These are phyloP conservation scores for Tapirus indicus DNA, from an alignment of 2,797 vertebrate genomes.

Conservation along the genomic window DNA sequence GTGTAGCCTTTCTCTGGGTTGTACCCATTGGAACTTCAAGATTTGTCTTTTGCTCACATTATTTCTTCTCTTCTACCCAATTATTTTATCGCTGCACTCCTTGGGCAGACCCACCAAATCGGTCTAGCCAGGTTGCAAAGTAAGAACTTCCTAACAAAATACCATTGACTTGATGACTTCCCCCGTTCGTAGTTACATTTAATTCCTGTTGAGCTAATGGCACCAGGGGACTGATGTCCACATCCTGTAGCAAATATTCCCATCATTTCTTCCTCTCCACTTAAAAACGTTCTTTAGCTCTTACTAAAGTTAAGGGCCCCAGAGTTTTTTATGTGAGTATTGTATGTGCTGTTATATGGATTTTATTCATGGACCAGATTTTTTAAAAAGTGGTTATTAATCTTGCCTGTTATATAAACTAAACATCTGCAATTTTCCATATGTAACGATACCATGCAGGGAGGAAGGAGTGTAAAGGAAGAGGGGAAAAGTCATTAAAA, in stretches of 20 bases:
- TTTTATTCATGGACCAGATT: slow-evolving; percentile 71
- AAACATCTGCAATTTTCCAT: slow-evolving; percentile 74
- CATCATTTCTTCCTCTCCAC: slow-evolving; percentile 64
- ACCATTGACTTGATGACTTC: slow-evolving; percentile 68
- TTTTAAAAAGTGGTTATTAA: slow-evolving; percentile 71
- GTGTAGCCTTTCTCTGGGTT: neutral
- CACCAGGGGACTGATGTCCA: slow-evolving; percentile 62
- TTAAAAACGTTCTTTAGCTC: slow-evolving; percentile 68
- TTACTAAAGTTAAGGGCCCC: slow-evolving; percentile 62
- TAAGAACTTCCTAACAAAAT: slow-evolving; percentile 70
- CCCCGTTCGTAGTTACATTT: slow-evolving; percentile 62
- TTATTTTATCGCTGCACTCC: slow-evolving; percentile 1
- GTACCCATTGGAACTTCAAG: neutral
- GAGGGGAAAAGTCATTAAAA: slow-evolving; percentile 69
- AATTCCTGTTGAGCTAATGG: slow-evolving; percentile 73
- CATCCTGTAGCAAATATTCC: slow-evolving; percentile 62
- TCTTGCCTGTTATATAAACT: slow-evolving; percentile 69
- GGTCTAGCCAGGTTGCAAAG: slow-evolving; percentile 33
- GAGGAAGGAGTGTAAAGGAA: slow-evolving; percentile 66
- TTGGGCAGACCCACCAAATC: slow-evolving; percentile 31
- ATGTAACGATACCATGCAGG: slow-evolving; percentile 59
- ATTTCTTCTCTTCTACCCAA: slow-evolving; percentile 42
- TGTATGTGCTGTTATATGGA: slow-evolving; percentile 43
- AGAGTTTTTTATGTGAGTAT: slow-evolving; percentile 61
- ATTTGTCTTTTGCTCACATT: neutral